Evolutionary conservation across 2,888 invertebrate species (phyloP).

Genomic region (Sinodicranocentrus sp.): DNA sequence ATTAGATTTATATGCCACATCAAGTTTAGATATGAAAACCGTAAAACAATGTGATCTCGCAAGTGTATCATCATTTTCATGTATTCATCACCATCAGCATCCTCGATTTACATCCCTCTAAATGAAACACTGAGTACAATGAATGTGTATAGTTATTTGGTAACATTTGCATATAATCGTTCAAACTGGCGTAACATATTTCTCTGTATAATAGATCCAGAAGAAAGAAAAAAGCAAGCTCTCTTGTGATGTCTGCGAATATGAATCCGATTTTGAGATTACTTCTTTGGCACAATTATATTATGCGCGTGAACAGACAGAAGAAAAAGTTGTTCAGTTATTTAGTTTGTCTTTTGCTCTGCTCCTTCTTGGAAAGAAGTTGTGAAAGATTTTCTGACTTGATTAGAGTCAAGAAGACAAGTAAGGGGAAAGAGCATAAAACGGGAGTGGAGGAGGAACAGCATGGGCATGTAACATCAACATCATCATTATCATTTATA

Average conservation of each 20-base stretch:
- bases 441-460: not conserved
- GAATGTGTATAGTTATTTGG: no score
- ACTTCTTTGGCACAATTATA: conserved; percentile 61
- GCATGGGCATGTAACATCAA: conserved; percentile 26
- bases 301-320: conserved; percentile 58
- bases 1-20: not conserved
- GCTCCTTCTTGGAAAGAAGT: conserved; percentile 30
- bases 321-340: conserved; percentile 45
- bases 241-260: conserved; percentile 41
- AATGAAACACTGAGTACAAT: not conserved
- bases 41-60: conserved; percentile 60
- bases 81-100: conserved; percentile 35
- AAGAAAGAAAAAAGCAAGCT: conserved; percentile 28
- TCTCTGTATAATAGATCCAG: not conserved
- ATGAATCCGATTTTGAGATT: conserved; percentile 58
- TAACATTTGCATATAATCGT: conserved; percentile 29
- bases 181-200: conserved; percentile 11
- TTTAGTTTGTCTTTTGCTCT: conserved; percentile 50
- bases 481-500: conserved; percentile 60
- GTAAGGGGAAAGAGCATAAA: conserved; percentile 3
- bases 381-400: conserved; percentile 61
- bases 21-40: conserved; percentile 10
- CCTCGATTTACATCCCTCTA: not conserved
- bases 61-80: conserved; percentile 53
- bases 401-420: conserved; percentile 56